Evolutionary conservation across 2,888 invertebrate species (phyloP), one percentile per base, ranked within the genome.

Genomic region (Candidula unifasciata): DNA sequence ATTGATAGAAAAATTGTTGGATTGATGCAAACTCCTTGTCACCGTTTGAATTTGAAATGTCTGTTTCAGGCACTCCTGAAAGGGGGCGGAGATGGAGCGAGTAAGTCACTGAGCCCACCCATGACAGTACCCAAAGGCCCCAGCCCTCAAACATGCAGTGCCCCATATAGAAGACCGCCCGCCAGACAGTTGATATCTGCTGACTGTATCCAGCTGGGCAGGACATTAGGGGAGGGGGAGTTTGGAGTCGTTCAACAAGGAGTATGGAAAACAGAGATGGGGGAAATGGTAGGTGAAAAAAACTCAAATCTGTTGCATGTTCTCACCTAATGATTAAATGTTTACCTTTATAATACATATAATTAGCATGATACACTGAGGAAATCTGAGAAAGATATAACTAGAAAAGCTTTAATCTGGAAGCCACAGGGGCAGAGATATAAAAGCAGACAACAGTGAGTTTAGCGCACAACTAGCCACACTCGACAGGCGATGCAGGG

Each of bases 241-340:
- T 99, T 99, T 94, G 99, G 99, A 5, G 97, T 98, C 24, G 99
- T 99, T 0, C 98, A 98, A 93, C 99, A 98, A 94, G 99, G 98
- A 3, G 97, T 98, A 16, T 99, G 98, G 98, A 97, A 97, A 78
- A 97, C 98, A 92, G 97, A 97, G 89, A 57, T 21, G 33, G 97
- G 97, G 85, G 97, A 98, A 94, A 95, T 97, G 94, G 97, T 97
- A 94, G 33, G 82, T 64, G 21, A 5, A 71, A 13, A 13, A 44
- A 13, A 44, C 8, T 44, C 13, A 44, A 13, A 44, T 44, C 44
- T 10, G 0, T 44, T 44, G 44, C 13, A 13, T 44, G 44, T 44
- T 6, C 13, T 6, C 13, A 13, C 44, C 13, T 44, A 13, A 44
- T 44, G 6, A 44, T 44, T 10, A 0, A 13, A 6, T 44, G 44